Base-by-base conservation (phyloP, 2,797 vertebrate genomes). In the Onychomys arenicola region DNA sequence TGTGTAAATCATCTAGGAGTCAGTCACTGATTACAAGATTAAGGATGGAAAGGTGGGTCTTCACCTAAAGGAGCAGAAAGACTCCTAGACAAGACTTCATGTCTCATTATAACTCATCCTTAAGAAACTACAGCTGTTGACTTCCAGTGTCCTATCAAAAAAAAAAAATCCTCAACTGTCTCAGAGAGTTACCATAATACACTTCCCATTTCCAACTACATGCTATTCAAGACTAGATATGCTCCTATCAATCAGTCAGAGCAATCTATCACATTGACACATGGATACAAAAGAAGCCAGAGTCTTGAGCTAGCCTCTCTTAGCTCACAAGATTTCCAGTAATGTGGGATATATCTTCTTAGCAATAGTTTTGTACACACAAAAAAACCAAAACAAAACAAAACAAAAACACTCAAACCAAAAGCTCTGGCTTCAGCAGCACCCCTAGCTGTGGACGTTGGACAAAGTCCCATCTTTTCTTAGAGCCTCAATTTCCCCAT, bases 81-180 rank as follows among this genome's bases (percentile, higher is more conserved):
- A 1, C 2, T 89, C 75, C 29, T 52, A 43, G 27, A 63, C 65
- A n/a, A 9, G 34, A 32, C 49, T 92, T 93, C 46, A 27, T 17
- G 23, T 85, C 71, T 57, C 10, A 63, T 40, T 83, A 19, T 6
- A 34, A 25, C 0, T 63, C 25, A 55, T 8, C 25, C 84, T 91
- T 86, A 94, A 82, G 77, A 93, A 89, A 91, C 34, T 34, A 40
- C 16, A 63, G 43, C n/a, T 91, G 40, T 61, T 27, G 29, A 80
- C 25, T 82, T 89, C 90, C 63, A 63, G 37, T 67, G 52, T 90
- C 80, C 7, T 43, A 84, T 71, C 71, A 91, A 94, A 94, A 82
- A 91, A 94, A 94, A 82, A 83, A 43, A 25, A 89, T 11, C 65
- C 13, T 59, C 52, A 82, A 49, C 34, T 49, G 73, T 40, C 80